Percentiles rank a stretch among this genome's conserved stretches.
phyloP scores from a whole-genome alignment of 1,140 invertebrate species.

The Triops longicaudatus region DNA sequence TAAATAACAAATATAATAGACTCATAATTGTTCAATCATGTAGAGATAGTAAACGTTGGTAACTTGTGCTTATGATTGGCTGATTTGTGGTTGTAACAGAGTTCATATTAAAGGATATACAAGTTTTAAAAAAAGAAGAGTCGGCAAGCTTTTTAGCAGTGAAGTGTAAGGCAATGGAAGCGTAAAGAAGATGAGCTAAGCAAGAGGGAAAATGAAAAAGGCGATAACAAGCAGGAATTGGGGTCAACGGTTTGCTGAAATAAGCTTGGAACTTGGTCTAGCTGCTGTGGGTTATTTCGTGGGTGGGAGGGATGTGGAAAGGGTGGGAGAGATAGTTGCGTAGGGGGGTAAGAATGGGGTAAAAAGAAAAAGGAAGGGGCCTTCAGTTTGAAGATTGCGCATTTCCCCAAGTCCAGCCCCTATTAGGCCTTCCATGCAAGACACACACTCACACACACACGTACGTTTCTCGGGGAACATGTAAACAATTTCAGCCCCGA shows the following conservation, averaged over 20 bases:
- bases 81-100: too few species aligned
- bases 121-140: too few species aligned
- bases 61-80: too few species aligned
- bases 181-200: background rate
- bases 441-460: conserved; percentile 6
- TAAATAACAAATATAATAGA: too few species aligned
- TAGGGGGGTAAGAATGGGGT: background rate
- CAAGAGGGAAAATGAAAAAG: background rate
- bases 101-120: too few species aligned
- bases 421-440: conserved; percentile 2
- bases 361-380: background rate
- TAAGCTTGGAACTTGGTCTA: background rate
- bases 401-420: background rate
- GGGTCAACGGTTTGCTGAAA: conserved; percentile 11
- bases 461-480: conserved; percentile 8
- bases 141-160: too few species aligned
- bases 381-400: background rate
- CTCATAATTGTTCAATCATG: too few species aligned
- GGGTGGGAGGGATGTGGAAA: background rate
- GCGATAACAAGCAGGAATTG: conserved; percentile 14
- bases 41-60: too few species aligned
- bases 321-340: conserved; percentile 6
- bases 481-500: background rate
- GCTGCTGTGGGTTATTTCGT: conserved; percentile 5
- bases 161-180: background rate